Evolutionary conservation across 2,888 invertebrate species (phyloP).

Genomic region (Zootermopsis nevadensis): DNA sequence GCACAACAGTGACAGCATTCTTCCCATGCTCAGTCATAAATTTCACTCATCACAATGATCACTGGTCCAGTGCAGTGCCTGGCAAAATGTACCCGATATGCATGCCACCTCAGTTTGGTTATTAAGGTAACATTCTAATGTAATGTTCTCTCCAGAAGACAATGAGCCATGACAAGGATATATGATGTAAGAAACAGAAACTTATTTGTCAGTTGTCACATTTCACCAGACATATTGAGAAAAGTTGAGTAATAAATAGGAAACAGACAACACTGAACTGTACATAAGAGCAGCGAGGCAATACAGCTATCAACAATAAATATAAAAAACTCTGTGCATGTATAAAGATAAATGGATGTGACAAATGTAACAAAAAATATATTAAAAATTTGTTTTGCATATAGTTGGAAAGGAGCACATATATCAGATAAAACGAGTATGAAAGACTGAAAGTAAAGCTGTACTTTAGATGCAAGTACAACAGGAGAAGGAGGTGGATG

Average conservation of each 20-base stretch:
- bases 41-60: constrained; percentile 29
- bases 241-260: constrained; percentile 31
- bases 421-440: constrained; percentile 35
- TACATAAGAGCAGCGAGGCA: constrained; percentile 45
- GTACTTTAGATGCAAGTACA: constrained; percentile 35
- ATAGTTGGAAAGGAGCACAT: constrained; percentile 33
- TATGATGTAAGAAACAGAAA: constrained; percentile 30
- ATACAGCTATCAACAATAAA: constrained; percentile 42
- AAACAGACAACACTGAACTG: constrained; percentile 45
- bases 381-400: constrained; percentile 39
- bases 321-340: constrained; percentile 46
- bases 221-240: constrained; percentile 38
- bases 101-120: constrained; percentile 9
- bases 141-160: constrained; percentile 24
- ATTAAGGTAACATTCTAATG: constrained; percentile 24
- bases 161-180: constrained; percentile 23
- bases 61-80: constrained; percentile 35
- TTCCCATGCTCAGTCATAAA: constrained; percentile 10
- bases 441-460: constrained; percentile 43
- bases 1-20: background rate
- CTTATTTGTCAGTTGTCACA: constrained; percentile 47
- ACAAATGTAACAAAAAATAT: constrained; percentile 45
- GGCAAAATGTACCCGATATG: constrained; percentile 24
- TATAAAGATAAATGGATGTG: constrained; percentile 43
- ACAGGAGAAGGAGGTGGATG: constrained; percentile 33